A percentile compares a stretch with the other conserved stretches of the same genome.
phyloP scores from a whole-genome alignment of 2,797 vertebrate species.

The Megaceryle alcyon region DNA sequence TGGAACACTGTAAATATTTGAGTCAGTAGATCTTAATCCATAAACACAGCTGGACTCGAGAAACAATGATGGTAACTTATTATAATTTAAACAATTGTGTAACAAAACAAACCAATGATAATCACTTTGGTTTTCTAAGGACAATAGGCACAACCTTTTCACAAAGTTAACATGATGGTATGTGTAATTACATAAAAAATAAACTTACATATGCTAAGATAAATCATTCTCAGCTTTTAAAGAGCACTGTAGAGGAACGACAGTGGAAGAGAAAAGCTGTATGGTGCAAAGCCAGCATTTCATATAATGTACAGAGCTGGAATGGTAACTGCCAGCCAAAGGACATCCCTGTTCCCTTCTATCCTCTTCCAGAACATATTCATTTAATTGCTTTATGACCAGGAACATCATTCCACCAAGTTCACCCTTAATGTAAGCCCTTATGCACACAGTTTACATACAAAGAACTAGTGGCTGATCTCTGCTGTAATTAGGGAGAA shows the following conservation, averaged over 20 bases:
- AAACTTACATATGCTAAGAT: constrained; percentile 80
- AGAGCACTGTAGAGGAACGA: constrained; percentile 63
- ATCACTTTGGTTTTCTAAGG: constrained; percentile 80
- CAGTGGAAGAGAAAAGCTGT: constrained; percentile 52
- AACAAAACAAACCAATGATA: constrained; percentile 79
- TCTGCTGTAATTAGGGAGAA: constrained; percentile 35
- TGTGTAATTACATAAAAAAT: constrained; percentile 79
- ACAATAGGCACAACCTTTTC: constrained; percentile 78
- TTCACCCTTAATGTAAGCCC: constrained; percentile 25
- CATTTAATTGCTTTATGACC: constrained; percentile 55
- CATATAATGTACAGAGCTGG: constrained; percentile 38
- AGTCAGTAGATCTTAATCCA: constrained; percentile 84
- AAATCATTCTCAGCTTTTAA: constrained; percentile 80
- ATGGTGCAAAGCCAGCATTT: constrained; percentile 61
- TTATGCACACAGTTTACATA: constrained; percentile 60
- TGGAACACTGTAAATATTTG: constrained; percentile 84
- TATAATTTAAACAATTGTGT: constrained; percentile 84
- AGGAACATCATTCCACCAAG: constrained; percentile 5
- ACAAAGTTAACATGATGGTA: constrained; percentile 77
- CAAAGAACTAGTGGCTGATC: constrained; percentile 42
- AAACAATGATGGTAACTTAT: constrained; percentile 79
- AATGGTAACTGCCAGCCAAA: constrained; percentile 65
- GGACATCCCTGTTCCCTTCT: constrained; percentile 1
- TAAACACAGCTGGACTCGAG: constrained; percentile 85
- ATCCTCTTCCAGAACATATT: constrained; percentile 45